Base-by-base conservation (phyloP, 1,140 invertebrate species). In the Drosophila azteca region DNA sequence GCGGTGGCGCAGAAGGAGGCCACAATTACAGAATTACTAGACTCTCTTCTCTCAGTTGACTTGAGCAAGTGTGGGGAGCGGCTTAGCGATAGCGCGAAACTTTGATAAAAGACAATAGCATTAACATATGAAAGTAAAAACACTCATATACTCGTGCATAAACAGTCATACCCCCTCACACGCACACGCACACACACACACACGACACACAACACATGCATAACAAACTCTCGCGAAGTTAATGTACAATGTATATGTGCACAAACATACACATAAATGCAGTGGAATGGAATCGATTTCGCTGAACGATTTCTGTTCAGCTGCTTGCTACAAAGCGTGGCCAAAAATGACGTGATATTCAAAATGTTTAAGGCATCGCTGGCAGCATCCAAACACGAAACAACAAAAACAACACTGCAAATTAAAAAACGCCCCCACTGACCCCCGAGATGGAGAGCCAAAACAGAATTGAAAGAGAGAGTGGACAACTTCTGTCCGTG, bases 281-380 rank as follows among this genome's bases (percentile, higher is more conserved):
- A 81, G 58, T 70, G 31, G 15, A 81, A 73, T 69, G 31, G 29
- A 82, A 74, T 74, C 60, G 72, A 84, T 80, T 85, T 74, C 79
- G 78, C 74, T 78, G 77, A 51, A 43, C 8, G 45, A 55, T 53
- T 62, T 52, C 13, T 43, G 29, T 49, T 52, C 35, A 39, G 50
- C 20, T 53, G 51, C 35, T 53, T 53, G 29, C 51, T 9, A 55
- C 45, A 35, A 22, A 78, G 65, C 51, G 59, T 78, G 55, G 71
- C 60, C 51, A 67, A n/a, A 75, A 82, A 81, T 85, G 82, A 85
- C 82, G 82, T 87, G 82, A 85, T 85, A 67, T 66, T 71, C 51
- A 78, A 67, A 71, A 64, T 63, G 65, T 68, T 70, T 63, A 61
- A 54, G 61, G 57, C 59, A 58, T 58, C 58, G 17, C 17, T 20